A percentile compares a stretch with the other conserved stretches of the same genome.
Evolutionary conservation across 2,888 invertebrate species (phyloP).

Genomic region (Drosophila nr. perissopoda): DNA sequence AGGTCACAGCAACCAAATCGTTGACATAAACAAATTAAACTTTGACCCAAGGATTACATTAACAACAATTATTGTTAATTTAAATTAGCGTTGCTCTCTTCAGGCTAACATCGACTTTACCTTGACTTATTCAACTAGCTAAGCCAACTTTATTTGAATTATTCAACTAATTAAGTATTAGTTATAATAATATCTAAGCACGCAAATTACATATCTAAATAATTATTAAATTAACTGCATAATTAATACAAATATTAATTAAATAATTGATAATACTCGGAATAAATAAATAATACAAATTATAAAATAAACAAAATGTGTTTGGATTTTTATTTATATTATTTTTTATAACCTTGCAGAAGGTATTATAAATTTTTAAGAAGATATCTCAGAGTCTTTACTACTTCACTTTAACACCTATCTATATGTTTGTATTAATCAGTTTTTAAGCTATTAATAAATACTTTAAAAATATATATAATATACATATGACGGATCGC

Average conservation of each 20-base stretch:
- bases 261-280: too few species aligned
- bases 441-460: too few species aligned
- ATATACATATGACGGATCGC: neutral
- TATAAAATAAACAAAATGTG: too few species aligned
- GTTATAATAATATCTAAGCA: neutral
- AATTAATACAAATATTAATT: neutral
- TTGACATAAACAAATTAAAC: slow-evolving; percentile 17
- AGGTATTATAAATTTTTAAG: too few species aligned
- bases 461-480: neutral
- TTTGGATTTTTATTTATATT: too few species aligned
- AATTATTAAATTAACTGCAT: neutral
- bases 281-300: too few species aligned
- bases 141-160: neutral
- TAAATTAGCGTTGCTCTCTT: neutral
- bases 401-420: too few species aligned
- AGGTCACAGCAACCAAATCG: slow-evolving; percentile 33
- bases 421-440: too few species aligned
- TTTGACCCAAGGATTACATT: slow-evolving; percentile 1
- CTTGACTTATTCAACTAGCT: neutral
- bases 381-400: too few species aligned
- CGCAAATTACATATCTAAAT: neutral
- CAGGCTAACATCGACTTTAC: neutral
- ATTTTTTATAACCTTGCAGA: too few species aligned
- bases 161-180: neutral
- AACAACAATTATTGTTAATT: slow-evolving; percentile 10